These are phyloP conservation scores for Leuctra nigra DNA, from an alignment of 2,888 invertebrate genomes.

Conservation along the genomic window DNA sequence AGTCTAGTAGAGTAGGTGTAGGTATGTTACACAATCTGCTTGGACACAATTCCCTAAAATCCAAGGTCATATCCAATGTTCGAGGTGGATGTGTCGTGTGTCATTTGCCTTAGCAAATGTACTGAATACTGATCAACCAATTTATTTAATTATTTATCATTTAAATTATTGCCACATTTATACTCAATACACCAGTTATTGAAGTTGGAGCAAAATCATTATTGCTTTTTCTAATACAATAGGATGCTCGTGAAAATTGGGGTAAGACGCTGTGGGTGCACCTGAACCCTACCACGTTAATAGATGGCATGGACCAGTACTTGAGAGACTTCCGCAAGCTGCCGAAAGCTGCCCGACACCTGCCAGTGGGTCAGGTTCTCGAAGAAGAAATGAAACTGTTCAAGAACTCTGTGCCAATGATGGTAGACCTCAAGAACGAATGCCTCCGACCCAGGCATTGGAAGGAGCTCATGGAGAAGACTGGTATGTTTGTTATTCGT, in stretches of 20 bases:
- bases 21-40: no score
- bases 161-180: no score
- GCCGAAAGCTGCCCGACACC: constrained; percentile 50
- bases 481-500: constrained; percentile 54
- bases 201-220: no score
- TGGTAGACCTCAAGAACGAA: constrained; percentile 86
- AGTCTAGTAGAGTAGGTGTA: no score
- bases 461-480: constrained; percentile 81
- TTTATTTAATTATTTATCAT: no score
- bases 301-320: constrained; percentile 82
- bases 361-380: constrained; percentile 59
- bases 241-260: constrained; percentile 70
- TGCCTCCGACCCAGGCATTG: constrained; percentile 87
- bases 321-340: constrained; percentile 71
- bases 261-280: constrained; percentile 83
- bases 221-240: no score
- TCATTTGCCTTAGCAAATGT: no score
- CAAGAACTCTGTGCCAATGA: constrained; percentile 77
- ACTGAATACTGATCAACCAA: no score
- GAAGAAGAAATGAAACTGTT: constrained; percentile 85
- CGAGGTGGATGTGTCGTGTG: no score
- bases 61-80: no score
- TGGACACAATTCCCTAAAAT: no score
- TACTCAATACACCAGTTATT: no score
- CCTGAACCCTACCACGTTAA: constrained; percentile 72